These are phyloP conservation scores for Pentalonia nigronervosa DNA, from an alignment of 1,140 invertebrate species.

Conservation along the genomic window DNA sequence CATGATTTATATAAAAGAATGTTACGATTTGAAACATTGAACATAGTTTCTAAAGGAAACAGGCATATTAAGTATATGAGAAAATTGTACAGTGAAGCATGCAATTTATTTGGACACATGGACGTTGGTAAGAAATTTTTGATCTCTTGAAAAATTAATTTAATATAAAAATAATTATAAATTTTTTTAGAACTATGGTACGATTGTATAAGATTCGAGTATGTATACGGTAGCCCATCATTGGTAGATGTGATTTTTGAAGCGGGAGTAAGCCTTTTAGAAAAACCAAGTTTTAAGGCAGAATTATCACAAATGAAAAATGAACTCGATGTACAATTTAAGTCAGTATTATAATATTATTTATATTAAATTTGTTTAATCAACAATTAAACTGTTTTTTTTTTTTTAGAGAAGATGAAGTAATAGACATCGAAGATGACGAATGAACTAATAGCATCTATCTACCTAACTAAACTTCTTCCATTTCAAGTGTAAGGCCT, in stretches of 20 bases:
- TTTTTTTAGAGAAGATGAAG: neutral
- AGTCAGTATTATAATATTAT: neutral
- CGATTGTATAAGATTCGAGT: neutral
- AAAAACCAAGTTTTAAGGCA: neutral
- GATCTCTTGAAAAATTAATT: neutral
- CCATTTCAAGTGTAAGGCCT: too few relatives aligned
- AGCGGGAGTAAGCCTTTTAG: neutral
- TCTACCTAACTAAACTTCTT: too few relatives aligned
- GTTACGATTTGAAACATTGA: neutral
- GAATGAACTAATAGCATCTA: too few relatives aligned
- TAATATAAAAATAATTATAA: neutral
- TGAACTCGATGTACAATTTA: neutral
- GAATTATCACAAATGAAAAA: neutral
- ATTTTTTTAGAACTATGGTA: neutral
- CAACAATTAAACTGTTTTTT: neutral
- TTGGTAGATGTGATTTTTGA: neutral
- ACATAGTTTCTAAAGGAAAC: neutral
- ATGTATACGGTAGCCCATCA: neutral
- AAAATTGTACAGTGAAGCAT: neutral
- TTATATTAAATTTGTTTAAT: neutral
- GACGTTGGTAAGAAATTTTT: neutral
- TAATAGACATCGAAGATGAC: neutral
- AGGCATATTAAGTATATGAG: neutral
- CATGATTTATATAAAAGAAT: neutral
- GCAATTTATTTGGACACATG: neutral